Conservation (phyloP, 2,888 invertebrate species). For the Watsonalla cultraria region DNA sequence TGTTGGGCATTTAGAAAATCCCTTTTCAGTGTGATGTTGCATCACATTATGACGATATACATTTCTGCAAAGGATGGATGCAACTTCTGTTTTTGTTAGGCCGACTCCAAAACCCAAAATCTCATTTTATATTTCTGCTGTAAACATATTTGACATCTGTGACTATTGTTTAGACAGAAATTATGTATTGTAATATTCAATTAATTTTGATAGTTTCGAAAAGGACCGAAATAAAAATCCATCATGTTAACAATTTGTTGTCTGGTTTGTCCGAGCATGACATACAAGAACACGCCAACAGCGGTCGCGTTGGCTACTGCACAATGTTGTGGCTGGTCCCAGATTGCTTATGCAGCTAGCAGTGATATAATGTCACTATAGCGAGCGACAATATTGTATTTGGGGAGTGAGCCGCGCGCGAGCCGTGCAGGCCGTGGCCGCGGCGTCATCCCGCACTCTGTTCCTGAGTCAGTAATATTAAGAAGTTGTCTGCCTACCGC, state of each 20-base stretch:
- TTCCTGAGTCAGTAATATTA: slow-evolving; percentile 71
- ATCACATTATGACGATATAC: neutral
- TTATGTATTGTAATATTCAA: neutral
- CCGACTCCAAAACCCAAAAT: neutral
- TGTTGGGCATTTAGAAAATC: slow-evolving; percentile 17
- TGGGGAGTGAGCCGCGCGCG: slow-evolving; percentile 13
- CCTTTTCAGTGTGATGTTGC: neutral
- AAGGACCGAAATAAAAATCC: no score
- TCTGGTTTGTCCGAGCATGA: no score
- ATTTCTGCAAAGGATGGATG: neutral
- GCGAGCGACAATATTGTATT: neutral
- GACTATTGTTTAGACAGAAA: no score
- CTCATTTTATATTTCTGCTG: no score
- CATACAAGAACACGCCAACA: no score
- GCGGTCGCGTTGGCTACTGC: no score
- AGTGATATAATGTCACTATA: neutral
- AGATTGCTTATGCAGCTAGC: no score
- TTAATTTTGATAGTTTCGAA: neutral
- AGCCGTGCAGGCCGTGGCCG: slow-evolving; percentile 9
- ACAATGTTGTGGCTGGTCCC: no score
- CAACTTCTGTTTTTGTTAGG: neutral
- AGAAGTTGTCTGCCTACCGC: slow-evolving; percentile 78
- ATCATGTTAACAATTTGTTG: no score
- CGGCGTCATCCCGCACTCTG: slow-evolving; percentile 51
- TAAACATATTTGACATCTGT: neutral